phyloP scores from a whole-genome alignment of 2,888 invertebrate genomes.

The Spodoptera picta region DNA sequence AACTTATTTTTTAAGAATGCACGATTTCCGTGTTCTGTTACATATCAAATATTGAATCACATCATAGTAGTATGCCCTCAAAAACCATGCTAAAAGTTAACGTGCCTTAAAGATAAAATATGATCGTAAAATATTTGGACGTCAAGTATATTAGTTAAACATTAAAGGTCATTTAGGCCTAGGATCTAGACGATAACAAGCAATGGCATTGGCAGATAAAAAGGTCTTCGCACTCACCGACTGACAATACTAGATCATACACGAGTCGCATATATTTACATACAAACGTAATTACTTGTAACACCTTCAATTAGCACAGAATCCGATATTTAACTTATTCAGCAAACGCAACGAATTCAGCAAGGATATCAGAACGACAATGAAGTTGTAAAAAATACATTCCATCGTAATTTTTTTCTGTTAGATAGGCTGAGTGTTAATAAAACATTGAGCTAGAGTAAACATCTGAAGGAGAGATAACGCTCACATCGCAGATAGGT shows the following conservation, averaged over 20 bases:
- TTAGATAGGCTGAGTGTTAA: conserved; percentile 67
- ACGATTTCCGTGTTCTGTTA: too few species aligned
- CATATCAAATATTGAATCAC: too few species aligned
- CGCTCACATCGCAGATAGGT: conserved; percentile 61
- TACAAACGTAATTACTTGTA: conserved; percentile 31
- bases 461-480: conserved; percentile 75
- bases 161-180: conserved; percentile 7
- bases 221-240: conserved; percentile 59
- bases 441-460: conserved; percentile 72
- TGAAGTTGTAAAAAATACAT: conserved; percentile 65
- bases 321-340: conserved; percentile 21
- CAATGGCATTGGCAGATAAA: conserved; percentile 66
- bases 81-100: too few species aligned
- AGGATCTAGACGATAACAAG: conserved; percentile 39
- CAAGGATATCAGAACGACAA: conserved; percentile 55
- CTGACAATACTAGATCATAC: conserved; percentile 50
- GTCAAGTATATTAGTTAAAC: background rate
- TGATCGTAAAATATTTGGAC: too few species aligned
- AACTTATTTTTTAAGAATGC: too few species aligned
- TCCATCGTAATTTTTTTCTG: conserved; percentile 67
- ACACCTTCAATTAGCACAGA: conserved; percentile 21
- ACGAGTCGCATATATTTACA: conserved; percentile 37
- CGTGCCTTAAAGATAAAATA: too few species aligned
- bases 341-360: conserved; percentile 36
- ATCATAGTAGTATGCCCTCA: too few species aligned